Percentiles rank a stretch among this genome's conserved stretches.
Conservation (phyloP, 2,888 invertebrate species). For the Eilema griseolum region DNA sequence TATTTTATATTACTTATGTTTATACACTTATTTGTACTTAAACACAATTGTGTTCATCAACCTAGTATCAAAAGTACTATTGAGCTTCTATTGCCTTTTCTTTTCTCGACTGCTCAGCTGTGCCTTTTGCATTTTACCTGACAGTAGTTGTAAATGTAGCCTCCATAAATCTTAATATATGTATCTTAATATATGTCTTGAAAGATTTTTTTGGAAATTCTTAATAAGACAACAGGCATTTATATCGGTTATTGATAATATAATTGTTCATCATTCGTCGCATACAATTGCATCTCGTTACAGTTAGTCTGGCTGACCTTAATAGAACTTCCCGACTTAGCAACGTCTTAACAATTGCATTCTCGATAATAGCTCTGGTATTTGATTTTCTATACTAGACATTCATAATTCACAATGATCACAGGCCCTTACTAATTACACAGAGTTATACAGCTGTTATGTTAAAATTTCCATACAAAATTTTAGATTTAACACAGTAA, state of each 20-base stretch:
- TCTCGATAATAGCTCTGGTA: slow-evolving; percentile 33
- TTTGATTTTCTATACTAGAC: slow-evolving; percentile 35
- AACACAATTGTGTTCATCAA: no score
- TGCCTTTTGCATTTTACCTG: background rate
- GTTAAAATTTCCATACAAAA: no score
- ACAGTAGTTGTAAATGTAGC: background rate
- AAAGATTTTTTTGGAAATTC: background rate
- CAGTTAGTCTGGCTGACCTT: slow-evolving; percentile 58
- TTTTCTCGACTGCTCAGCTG: background rate
- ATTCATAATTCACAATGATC: background rate
- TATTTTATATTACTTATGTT: no score
- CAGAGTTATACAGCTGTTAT: no score
- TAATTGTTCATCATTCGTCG: slow-evolving; percentile 53
- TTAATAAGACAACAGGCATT: background rate
- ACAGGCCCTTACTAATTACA: background rate
- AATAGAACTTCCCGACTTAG: slow-evolving; percentile 64
- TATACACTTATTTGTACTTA: no score
- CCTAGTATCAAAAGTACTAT: no score
- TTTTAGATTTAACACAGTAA: no score
- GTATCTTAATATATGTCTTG: no score
- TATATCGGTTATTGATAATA: background rate
- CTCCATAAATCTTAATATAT: background rate
- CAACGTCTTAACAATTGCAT: slow-evolving; percentile 35
- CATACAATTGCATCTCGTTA: slow-evolving; percentile 60
- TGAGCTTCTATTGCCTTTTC: background rate